Percentiles rank a stretch among this genome's conserved stretches.
Evolutionary conservation across 1,140 invertebrate species (phyloP).

Genomic region (Andricus grossulariae): DNA sequence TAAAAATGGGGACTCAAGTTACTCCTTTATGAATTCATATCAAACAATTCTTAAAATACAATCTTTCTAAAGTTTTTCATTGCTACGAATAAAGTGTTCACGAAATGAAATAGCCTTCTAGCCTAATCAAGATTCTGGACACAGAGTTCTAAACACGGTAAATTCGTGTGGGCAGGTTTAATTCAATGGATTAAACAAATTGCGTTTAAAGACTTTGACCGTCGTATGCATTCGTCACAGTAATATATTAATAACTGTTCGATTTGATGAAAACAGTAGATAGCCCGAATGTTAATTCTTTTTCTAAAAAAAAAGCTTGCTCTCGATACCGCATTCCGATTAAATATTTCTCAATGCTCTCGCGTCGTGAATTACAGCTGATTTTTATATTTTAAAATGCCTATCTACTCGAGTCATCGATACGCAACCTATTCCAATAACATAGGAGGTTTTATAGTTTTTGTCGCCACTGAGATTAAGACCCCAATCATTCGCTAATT

Average conservation of each 20-base stretch:
- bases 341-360: neutral
- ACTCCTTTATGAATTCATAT: slow-evolving; percentile 37
- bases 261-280: no score
- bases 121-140: no score
- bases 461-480: neutral
- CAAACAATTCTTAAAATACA: no score
- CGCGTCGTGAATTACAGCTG: neutral
- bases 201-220: neutral
- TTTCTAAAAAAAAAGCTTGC: no score
- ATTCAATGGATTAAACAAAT: neutral
- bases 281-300: no score
- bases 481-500: neutral
- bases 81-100: no score
- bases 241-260: neutral
- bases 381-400: neutral
- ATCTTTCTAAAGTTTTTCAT: no score
- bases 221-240: neutral
- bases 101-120: no score
- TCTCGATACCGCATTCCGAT: no score
- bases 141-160: neutral
- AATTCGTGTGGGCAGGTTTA: slow-evolving; percentile 7
- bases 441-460: neutral
- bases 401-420: neutral
- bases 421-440: slow-evolving; percentile 7
- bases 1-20: slow-evolving; percentile 62